phyloP scores from a whole-genome alignment of 2,888 invertebrate genomes.

The Lordiphosa fenestrarum region DNA sequence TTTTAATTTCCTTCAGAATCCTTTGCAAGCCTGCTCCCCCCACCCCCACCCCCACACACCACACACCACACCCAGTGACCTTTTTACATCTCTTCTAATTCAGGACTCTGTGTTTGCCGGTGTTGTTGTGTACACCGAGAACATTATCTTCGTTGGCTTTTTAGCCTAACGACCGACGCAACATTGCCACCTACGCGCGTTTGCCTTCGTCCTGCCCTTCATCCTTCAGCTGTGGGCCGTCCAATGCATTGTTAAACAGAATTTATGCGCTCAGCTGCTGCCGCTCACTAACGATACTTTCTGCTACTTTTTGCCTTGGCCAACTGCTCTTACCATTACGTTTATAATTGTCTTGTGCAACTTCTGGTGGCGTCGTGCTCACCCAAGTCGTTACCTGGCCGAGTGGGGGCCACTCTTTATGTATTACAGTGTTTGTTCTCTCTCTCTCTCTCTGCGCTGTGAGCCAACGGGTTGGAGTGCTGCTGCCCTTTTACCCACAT shows the following conservation, averaged over 20 bases:
- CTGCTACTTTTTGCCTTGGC: conserved; percentile 21
- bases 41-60: too few species aligned
- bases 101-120: conserved; percentile 4
- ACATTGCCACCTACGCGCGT: conserved; percentile 30
- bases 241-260: conserved; percentile 62
- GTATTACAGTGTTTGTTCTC: conserved; percentile 1
- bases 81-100: conserved; percentile 32
- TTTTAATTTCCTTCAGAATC: conserved; percentile 42
- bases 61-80: conserved; percentile 13
- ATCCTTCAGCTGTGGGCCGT: conserved; percentile 35
- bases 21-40: conserved; percentile 50
- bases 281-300: conserved; percentile 51
- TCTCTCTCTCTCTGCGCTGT: conserved; percentile 13
- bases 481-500: conserved; percentile 9
- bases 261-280: conserved; percentile 70
- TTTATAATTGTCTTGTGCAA: conserved; percentile 74
- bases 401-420: conserved; percentile 4
- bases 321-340: conserved; percentile 56
- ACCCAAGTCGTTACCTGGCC: conserved; percentile 34
- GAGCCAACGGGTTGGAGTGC: conserved; percentile 20
- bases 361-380: conserved; percentile 41
- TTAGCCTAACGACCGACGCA: conserved; percentile 67
- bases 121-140: conserved; percentile 1
- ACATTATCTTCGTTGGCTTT: conserved; percentile 62
- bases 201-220: conserved; percentile 8